phyloP scores from a whole-genome alignment of 2,113 vertebrate genomes.

The Cinclus mexicanus region DNA sequence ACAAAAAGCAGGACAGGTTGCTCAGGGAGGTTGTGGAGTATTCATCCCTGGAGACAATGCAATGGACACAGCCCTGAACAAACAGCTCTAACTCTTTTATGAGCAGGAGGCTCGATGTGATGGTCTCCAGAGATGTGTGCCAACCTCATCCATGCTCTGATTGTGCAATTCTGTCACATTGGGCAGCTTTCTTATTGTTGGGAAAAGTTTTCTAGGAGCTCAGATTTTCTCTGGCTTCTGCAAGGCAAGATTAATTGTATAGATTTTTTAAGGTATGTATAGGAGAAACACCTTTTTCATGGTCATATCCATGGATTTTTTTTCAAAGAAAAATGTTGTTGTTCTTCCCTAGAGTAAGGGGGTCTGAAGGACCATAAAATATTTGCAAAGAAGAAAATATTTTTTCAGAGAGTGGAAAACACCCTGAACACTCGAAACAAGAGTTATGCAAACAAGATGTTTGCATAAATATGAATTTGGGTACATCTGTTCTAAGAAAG shows the following conservation, averaged over 20 bases:
- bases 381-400: neutral
- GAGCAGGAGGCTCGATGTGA: neutral
- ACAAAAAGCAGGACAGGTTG: neutral
- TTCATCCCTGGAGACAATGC: neutral
- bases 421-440: neutral
- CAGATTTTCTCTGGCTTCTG: neutral
- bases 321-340: neutral
- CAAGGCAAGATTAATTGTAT: neutral
- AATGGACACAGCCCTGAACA: neutral
- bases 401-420: neutral
- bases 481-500: constrained; percentile 40
- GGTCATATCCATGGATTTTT: neutral
- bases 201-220: neutral
- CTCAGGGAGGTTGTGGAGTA: neutral
- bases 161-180: neutral
- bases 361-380: neutral
- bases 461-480: constrained; percentile 16
- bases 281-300: neutral
- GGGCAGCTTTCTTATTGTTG: neutral
- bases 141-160: neutral
- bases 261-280: neutral
- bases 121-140: neutral
- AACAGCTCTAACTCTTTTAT: neutral
- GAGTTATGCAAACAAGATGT: neutral
- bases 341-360: neutral